These are phyloP conservation scores for Watsonalla binaria DNA, from an alignment of 2,888 invertebrate species.

Conservation along the genomic window DNA sequence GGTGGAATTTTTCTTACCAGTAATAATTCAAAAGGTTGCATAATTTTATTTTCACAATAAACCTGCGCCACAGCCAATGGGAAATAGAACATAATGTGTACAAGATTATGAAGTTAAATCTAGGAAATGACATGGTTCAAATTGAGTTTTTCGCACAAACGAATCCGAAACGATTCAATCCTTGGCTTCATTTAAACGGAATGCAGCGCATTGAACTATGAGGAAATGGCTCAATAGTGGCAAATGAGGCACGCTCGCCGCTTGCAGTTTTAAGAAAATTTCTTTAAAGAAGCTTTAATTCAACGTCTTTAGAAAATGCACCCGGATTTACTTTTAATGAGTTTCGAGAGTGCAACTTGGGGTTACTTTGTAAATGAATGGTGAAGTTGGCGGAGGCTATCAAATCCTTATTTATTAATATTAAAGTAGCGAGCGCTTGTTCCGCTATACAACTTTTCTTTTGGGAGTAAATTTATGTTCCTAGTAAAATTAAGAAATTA, in stretches of 20 bases:
- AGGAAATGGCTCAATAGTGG: slow-evolving; percentile 64
- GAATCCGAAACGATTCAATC: slow-evolving; percentile 48
- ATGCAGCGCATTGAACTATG: slow-evolving; percentile 52
- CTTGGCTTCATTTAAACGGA: slow-evolving; percentile 54
- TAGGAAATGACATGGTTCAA: slow-evolving; percentile 13
- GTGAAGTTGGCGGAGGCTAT: slow-evolving; percentile 37
- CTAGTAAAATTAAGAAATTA: background rate
- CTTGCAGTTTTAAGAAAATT: slow-evolving; percentile 68
- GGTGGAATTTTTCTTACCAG: no score
- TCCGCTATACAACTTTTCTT: background rate
- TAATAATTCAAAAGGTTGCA: no score
- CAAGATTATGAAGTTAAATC: background rate
- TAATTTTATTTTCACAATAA: no score
- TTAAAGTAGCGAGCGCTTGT: slow-evolving; percentile 16
- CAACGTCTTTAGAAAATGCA: slow-evolving; percentile 74
- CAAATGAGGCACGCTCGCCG: slow-evolving; percentile 70
- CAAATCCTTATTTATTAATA: slow-evolving; percentile 37
- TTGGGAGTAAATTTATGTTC: background rate
- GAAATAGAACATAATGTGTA: background rate
- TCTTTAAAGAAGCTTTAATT: slow-evolving; percentile 69
- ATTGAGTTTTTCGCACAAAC: slow-evolving; percentile 32
- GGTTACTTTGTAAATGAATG: slow-evolving; percentile 69
- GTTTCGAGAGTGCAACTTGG: slow-evolving; percentile 68
- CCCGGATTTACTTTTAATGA: slow-evolving; percentile 77
- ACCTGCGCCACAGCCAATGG: no score